phyloP scores from a whole-genome alignment of 2,888 invertebrate species.

The Melipona beecheii region DNA sequence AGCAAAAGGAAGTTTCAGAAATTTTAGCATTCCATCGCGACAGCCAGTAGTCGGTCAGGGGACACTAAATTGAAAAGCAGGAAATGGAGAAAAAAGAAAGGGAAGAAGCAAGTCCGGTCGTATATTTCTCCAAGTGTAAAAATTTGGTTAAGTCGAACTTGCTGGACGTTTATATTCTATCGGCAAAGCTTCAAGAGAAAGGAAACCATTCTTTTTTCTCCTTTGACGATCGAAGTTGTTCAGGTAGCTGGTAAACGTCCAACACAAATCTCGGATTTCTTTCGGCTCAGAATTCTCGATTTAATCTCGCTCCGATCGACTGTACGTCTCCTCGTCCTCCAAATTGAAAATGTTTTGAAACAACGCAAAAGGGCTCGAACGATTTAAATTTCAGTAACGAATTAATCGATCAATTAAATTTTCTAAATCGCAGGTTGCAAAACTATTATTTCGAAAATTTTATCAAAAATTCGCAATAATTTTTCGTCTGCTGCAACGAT shows the following conservation, averaged over 20 bases:
- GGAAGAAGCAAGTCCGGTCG: neutral
- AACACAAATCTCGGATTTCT: neutral
- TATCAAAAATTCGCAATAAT: too few species aligned
- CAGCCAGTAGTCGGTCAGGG: conserved; percentile 34
- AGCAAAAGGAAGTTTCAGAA: neutral
- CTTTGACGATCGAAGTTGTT: conserved; percentile 3
- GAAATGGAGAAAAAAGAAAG: neutral
- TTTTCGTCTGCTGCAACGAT: too few species aligned
- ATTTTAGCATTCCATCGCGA: conserved; percentile 23
- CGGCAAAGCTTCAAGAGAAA: neutral
- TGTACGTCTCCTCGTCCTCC: neutral
- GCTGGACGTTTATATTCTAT: conserved; percentile 19
- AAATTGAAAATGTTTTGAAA: neutral
- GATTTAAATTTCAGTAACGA: too few species aligned
- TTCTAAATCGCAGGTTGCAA: too few species aligned
- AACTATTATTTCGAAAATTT: too few species aligned
- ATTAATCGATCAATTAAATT: too few species aligned
- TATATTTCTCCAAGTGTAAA: conserved; percentile 3
- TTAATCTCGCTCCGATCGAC: neutral
- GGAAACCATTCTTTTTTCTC: neutral
- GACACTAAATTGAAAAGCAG: neutral
- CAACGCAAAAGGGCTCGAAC: too few species aligned
- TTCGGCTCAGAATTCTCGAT: neutral
- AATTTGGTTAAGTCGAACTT: conserved; percentile 41
- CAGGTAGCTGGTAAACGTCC: neutral